Base-by-base conservation (phyloP, 2,888 invertebrate genomes). In the Ctenicera cuprea region DNA sequence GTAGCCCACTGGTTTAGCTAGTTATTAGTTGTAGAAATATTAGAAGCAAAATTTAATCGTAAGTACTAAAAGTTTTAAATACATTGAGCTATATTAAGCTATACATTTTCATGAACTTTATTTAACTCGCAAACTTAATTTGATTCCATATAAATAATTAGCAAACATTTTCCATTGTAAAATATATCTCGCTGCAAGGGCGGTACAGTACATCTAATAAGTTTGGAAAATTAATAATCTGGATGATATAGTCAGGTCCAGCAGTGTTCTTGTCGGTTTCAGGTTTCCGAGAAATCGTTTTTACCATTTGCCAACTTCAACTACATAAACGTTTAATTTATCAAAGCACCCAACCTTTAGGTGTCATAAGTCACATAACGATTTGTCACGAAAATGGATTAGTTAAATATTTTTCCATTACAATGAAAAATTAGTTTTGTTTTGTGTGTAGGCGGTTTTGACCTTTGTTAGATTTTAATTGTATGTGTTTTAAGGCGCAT, bases 181-280 rank as follows among this genome's bases (percentile, higher is more conserved):
- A 33, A 33, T 1, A 33, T 33, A 33, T 9, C 33, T 33, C 33
- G 9, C 9, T 33, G 9, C 33, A 33, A 5, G 33, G 14, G 16
- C 43, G n/a, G 3, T 43, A 7, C 43, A 43, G 16, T 43, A 43
- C 43, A 16, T 14, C 14, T 43, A 43, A n/a, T 43, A 14, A 14
- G 48, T 3, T 18, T 9, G 45, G 45, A 45, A 18, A 54, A 54
- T 54, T 54, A 54, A 54, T 54, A 54, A 26, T 12, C 9, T 14
- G 54, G n/a, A 33, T 20, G 30, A 54, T 54, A 14, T 54, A 54
- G 22, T 54, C 22, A 54, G 22, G 54, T 54, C 30, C 54, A 54
- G 26, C 54, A 22, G 52, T 26, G 54, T 54, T 54, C 54, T 54
- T 54, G 54, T 30, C 14, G 22, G 54, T 30, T 14, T 54, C 22